phyloP scores from a whole-genome alignment of 64 coral and sea anemone species.

The Acropora tenuis region DNA sequence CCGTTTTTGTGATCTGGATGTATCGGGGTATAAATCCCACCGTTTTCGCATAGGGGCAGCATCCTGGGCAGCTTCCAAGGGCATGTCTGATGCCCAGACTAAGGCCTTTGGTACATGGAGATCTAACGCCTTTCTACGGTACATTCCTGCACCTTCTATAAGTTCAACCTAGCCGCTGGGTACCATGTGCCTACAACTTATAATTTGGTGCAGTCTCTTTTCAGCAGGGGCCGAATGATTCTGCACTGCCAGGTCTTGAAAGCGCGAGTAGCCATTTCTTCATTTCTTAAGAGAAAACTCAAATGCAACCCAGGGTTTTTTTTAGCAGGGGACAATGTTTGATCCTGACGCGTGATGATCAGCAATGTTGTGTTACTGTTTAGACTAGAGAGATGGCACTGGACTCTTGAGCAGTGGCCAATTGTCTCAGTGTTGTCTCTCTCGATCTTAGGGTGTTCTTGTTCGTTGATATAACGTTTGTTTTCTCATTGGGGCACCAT shows the following conservation, averaged over 20 bases:
- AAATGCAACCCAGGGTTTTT: not conserved
- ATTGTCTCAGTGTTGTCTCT: not conserved
- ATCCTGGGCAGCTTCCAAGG: constrained; percentile 43
- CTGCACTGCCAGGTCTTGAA: not conserved
- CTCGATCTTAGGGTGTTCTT: not conserved
- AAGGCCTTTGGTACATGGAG: constrained; percentile 43
- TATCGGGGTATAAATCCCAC: constrained; percentile 19
- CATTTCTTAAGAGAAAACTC: no score
- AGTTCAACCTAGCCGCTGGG: not conserved
- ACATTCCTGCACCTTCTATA: not conserved
- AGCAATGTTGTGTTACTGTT: no score
- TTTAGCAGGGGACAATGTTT: no score
- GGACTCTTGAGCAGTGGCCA: not conserved
- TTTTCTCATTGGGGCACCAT: not conserved
- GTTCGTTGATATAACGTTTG: not conserved
- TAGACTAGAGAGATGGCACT: no score
- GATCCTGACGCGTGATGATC: no score
- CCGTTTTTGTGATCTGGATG: constrained; percentile 31
- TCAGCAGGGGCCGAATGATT: constrained; percentile 1
- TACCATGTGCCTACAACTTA: not conserved
- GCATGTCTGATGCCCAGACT: constrained; percentile 36
- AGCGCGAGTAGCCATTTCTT: not conserved
- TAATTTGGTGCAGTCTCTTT: not conserved
- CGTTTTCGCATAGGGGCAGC: constrained; percentile 51
- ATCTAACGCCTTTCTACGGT: constrained; percentile 27